Conservation (phyloP, 2,888 invertebrate genomes). For the Tiliacea citrago region DNA sequence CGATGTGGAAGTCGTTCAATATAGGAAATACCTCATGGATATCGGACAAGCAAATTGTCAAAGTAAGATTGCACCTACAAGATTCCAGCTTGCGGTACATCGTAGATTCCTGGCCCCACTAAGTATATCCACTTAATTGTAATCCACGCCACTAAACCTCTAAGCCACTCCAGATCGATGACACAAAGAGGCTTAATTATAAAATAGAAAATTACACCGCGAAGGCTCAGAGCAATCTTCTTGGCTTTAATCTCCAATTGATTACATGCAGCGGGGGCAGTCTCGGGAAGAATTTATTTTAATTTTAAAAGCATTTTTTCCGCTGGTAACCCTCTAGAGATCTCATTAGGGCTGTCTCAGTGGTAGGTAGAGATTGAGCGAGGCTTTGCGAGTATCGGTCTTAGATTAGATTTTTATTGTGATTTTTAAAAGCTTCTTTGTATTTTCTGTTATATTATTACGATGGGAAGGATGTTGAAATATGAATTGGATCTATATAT, state of each 20-base stretch:
- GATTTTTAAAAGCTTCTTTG: conserved; percentile 57
- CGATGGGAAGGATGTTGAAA: neutral
- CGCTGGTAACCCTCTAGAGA: conserved; percentile 76
- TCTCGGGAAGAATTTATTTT: conserved; percentile 77
- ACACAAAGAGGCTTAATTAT: conserved; percentile 71
- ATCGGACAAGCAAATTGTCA: neutral
- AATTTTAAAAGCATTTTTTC: conserved; percentile 82
- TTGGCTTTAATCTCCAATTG: conserved; percentile 82
- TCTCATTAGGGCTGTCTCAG: conserved; percentile 78
- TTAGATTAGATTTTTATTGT: conserved; percentile 62
- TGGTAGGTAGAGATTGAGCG: conserved; percentile 56
- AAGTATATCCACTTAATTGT: conserved; percentile 40
- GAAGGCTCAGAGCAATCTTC: conserved; percentile 73
- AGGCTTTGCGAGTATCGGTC: conserved; percentile 56
- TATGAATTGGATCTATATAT: neutral
- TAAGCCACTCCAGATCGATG: conserved; percentile 54
- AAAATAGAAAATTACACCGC: conserved; percentile 69
- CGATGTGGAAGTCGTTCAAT: too few species aligned
- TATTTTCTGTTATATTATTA: conserved; percentile 16
- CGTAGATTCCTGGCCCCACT: neutral
- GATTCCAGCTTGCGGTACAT: neutral
- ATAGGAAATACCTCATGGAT: neutral
- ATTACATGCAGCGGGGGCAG: conserved; percentile 74
- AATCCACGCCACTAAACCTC: conserved; percentile 43
- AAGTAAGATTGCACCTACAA: neutral